Percentiles rank a stretch among this genome's conserved stretches.
Evolutionary conservation across 2,113 vertebrate species (phyloP).

Genomic region (Chauna torquata): DNA sequence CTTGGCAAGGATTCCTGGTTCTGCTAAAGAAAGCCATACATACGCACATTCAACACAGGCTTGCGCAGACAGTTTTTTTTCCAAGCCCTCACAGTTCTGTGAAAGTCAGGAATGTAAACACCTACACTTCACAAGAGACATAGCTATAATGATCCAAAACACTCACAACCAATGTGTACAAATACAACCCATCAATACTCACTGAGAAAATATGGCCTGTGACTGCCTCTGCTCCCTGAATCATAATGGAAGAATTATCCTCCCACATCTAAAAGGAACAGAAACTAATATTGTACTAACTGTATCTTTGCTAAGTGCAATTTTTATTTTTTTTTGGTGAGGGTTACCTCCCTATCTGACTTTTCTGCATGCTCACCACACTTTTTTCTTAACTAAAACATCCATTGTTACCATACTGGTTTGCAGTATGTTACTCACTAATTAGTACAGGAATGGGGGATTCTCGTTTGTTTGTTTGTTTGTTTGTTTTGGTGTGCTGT

Average conservation of each 20-base stretch:
- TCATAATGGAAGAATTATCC: not conserved
- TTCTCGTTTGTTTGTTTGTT: not conserved
- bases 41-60: not conserved
- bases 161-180: conserved; percentile 43
- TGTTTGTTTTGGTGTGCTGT: not conserved
- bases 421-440: not conserved
- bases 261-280: conserved; percentile 15
- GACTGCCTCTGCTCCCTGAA: conserved; percentile 37
- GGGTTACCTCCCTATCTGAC: not conserved
- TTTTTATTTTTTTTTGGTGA: not conserved
- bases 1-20: conserved; percentile 5
- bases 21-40: not conserved
- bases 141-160: conserved; percentile 27
- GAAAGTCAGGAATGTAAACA: conserved; percentile 48
- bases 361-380: not conserved
- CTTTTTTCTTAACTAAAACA: not conserved
- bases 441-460: not conserved
- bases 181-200: conserved; percentile 34
- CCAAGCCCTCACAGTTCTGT: not conserved
- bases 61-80: not conserved
- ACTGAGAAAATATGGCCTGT: not conserved
- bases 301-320: not conserved
- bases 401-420: not conserved
- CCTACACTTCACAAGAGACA: conserved; percentile 47
- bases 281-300: not conserved